Evolutionary conservation across 2,113 vertebrate species (phyloP).

Genomic region (Progne subis): DNA sequence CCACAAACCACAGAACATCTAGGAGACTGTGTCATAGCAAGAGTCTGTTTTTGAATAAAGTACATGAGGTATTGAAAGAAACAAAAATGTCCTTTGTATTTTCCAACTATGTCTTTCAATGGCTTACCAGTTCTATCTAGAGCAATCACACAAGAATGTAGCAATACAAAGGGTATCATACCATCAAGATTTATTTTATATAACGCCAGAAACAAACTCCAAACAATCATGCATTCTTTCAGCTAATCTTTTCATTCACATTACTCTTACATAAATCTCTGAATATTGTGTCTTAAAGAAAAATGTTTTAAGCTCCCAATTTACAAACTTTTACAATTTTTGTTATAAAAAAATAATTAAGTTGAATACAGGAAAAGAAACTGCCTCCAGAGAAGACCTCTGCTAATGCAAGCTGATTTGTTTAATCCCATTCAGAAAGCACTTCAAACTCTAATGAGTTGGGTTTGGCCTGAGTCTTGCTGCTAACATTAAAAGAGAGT

Average conservation of each 20-base stretch:
- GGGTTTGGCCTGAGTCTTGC: background rate
- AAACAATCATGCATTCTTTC: background rate
- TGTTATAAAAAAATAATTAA: background rate
- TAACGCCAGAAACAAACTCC: background rate
- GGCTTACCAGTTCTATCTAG: background rate
- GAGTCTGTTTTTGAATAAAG: background rate
- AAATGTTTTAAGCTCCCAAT: background rate
- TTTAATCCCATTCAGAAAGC: background rate
- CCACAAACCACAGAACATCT: constrained; percentile 7
- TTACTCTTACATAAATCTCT: background rate
- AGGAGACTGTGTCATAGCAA: background rate
- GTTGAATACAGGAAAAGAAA: background rate
- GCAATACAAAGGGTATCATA: background rate
- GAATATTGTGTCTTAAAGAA: background rate
- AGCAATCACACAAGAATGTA: constrained; percentile 2
- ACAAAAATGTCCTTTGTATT: background rate
- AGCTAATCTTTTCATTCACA: background rate
- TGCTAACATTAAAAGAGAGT: background rate
- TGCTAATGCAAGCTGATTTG: background rate
- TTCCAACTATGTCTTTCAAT: background rate
- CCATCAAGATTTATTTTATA: background rate
- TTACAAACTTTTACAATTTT: background rate
- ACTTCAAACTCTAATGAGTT: background rate
- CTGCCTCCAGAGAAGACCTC: background rate
- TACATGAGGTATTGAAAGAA: background rate